Percentiles rank a stretch among this genome's conserved stretches.
Evolutionary conservation across 2,797 vertebrate species (phyloP).

Genomic region (Borostomias antarcticus): DNA sequence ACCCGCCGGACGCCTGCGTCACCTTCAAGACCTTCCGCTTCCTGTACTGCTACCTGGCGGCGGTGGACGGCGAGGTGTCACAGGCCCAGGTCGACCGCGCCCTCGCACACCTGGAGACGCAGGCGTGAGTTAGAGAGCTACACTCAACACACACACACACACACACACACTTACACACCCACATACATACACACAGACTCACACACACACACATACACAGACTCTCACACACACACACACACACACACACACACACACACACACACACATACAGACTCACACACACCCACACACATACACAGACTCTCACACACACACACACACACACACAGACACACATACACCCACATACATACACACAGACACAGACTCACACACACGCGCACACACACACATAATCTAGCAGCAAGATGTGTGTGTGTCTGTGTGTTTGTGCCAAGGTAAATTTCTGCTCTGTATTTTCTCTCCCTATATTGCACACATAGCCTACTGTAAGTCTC

Average conservation of each 20-base stretch:
- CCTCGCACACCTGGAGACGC: constrained; percentile 67
- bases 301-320: constrained; percentile 78
- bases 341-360: too few relatives aligned
- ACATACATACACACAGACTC: constrained; percentile 4
- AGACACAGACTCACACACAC: background rate
- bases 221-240: too few relatives aligned
- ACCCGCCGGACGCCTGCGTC: constrained; percentile 52
- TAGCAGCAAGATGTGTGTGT: background rate
- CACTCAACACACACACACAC: background rate
- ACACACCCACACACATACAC: too few relatives aligned
- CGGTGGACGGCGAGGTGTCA: constrained; percentile 20
- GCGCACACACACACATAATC: background rate
- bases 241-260: too few relatives aligned
- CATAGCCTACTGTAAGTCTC: too few relatives aligned
- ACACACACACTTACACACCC: background rate
- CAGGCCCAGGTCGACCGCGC: constrained; percentile 61
- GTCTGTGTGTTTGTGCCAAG: constrained; percentile 8
- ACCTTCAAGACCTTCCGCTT: constrained; percentile 66
- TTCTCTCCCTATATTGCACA: too few relatives aligned
- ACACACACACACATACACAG: constrained; percentile 83
- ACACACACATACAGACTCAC: too few relatives aligned
- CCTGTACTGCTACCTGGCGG: constrained; percentile 26
- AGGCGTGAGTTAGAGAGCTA: constrained; percentile 61
- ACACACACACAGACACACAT: too few relatives aligned
- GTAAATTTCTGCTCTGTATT: background rate